These are phyloP conservation scores for Poeciliopsis occidentalis DNA, from an alignment of 2,113 vertebrate species.

Conservation along the genomic window DNA sequence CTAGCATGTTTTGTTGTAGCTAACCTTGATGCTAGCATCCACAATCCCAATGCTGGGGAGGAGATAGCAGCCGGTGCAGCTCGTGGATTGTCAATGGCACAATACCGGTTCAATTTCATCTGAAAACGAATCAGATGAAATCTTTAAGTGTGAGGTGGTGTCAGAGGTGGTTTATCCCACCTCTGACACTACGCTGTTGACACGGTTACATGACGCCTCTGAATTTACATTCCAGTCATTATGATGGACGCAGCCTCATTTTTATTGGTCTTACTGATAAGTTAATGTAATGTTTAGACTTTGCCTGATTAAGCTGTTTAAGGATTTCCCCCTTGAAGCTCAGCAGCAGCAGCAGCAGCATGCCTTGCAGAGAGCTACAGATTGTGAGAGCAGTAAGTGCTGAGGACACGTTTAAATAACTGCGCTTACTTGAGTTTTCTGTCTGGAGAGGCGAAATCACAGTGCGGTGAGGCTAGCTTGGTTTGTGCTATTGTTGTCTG, in stretches of 20 bases:
- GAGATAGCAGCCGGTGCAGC: conserved; percentile 7
- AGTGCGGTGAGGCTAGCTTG: neutral
- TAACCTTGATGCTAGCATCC: conserved; percentile 45
- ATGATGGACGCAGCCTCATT: neutral
- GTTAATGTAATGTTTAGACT: neutral
- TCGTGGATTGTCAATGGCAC: conserved; percentile 32
- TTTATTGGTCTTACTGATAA: neutral
- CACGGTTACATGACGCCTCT: neutral
- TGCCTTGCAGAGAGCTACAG: neutral
- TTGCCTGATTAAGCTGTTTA: neutral
- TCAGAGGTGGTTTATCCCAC: too few relatives aligned
- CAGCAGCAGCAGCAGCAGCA: conserved; percentile 8
- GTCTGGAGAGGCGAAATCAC: neutral
- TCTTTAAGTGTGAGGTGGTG: too few relatives aligned
- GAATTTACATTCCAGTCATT: conserved; percentile 47
- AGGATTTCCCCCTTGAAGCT: conserved; percentile 6
- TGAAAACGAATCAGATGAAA: too few relatives aligned
- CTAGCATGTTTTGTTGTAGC: conserved; percentile 20
- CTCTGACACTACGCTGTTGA: too few relatives aligned
- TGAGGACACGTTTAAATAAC: neutral
- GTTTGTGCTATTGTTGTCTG: conserved; percentile 65
- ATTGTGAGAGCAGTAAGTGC: neutral
- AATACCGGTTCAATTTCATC: neutral
- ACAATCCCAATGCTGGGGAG: neutral
- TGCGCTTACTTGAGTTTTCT: neutral